These are phyloP conservation scores for Alligator mississippiensis DNA, from an alignment of 2,113 vertebrate species.

Conservation along the genomic window DNA sequence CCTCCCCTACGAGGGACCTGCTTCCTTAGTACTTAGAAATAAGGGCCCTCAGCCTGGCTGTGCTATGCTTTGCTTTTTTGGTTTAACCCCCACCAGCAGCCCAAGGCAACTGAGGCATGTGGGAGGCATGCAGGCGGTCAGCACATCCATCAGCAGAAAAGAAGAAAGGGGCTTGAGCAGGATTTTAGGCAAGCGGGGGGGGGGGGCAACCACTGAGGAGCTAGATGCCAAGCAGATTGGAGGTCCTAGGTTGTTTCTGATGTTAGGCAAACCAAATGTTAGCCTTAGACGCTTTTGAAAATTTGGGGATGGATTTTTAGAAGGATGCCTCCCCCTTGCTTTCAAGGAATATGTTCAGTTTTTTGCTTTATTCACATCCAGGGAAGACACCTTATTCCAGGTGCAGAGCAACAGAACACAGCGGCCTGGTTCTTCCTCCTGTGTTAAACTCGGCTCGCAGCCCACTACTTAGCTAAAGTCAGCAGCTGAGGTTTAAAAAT, in stretches of 20 bases:
- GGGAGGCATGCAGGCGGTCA: conserved; percentile 68
- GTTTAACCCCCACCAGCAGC: conserved; percentile 28
- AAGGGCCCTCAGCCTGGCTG: conserved; percentile 53
- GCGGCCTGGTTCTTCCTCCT: conserved; percentile 48
- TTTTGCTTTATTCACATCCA: conserved; percentile 25
- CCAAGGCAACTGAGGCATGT: conserved; percentile 52
- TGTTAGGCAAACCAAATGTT: background rate
- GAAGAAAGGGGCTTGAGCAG: conserved; percentile 24
- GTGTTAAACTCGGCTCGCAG: conserved; percentile 65
- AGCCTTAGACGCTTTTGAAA: background rate
- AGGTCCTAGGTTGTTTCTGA: conserved; percentile 47
- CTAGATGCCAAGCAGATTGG: conserved; percentile 5
- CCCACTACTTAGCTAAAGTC: conserved; percentile 56
- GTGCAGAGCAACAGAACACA: conserved; percentile 33
- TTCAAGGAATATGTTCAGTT: conserved; percentile 47
- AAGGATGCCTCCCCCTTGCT: background rate
- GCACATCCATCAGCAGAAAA: background rate
- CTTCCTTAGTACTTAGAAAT: conserved; percentile 77
- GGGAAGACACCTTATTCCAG: conserved; percentile 47
- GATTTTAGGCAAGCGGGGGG: background rate
- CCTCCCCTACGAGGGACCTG: conserved; percentile 74
- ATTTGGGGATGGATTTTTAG: background rate
- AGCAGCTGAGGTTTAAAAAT: conserved; percentile 57
- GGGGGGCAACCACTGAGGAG: conserved; percentile 19
- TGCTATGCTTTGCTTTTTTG: background rate